Base-by-base conservation (phyloP, 2,113 vertebrate genomes). In the Vimba vimba region DNA sequence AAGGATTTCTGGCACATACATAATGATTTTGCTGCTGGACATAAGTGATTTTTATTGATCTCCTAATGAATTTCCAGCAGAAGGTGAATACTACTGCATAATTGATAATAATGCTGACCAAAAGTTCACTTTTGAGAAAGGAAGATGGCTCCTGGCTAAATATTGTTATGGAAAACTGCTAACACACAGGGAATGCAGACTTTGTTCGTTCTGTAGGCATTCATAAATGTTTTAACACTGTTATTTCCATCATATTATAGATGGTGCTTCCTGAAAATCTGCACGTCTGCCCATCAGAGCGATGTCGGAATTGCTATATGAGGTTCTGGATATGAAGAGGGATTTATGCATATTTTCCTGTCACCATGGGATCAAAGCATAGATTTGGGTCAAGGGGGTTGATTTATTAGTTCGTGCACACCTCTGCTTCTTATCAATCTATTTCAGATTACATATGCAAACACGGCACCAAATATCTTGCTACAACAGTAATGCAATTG, bases 41-140 rank as follows among this genome's bases (percentile, higher is more conserved):
- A 86, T 69, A 33, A 73, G 74, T 57, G 84, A 59, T 30, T 82
- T 81, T 77, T 82, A 89, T 89, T 84, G 88, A 89, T 89, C 86
- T 81, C 2, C 50, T 82, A 86, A 88, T 81, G 55, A 89, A 86
- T 85, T 77, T 75, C 64, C 73, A 78, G 76, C 68, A 84, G 62
- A 86, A 68, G 82, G 47, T 71, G 81, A 75, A 84, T 66, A 87
- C 25, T 59, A 30, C 59, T 23, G 43, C 81, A 89, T 85, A 85
- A 62, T 75, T 59, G 84, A 88, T 84, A 75, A 82, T 82, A 84
- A 62, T 55, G 68, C 50, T 81, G 71, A 87, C 52, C 25, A 27
- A 43, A 79, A 73, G 52, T 27, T 85, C 23, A 75, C 82, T 17
- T 59, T 33, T 84, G 57, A 87, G 77, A 71, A 76, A 23, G 60